Conservation (phyloP, 2,113 vertebrate genomes). For the Blennius ocellaris region DNA sequence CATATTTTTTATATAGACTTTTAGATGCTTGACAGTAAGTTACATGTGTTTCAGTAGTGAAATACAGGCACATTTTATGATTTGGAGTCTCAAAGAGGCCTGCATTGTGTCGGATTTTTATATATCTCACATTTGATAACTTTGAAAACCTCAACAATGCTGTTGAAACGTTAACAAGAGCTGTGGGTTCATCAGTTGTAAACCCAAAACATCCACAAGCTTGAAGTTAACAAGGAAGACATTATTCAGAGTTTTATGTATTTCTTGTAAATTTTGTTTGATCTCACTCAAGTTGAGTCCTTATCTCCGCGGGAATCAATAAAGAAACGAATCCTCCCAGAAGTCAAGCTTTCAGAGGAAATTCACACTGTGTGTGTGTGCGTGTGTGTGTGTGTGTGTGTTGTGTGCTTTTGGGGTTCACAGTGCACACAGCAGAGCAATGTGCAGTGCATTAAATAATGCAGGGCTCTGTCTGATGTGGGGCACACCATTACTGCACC, state of each 20-base stretch:
- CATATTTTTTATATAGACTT: too few species aligned
- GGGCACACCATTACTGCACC: conserved; percentile 59
- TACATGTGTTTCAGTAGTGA: too few species aligned
- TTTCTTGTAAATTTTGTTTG: neutral
- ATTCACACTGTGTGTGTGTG: conserved; percentile 16
- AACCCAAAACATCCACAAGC: neutral
- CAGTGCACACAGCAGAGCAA: conserved; percentile 49
- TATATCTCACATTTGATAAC: too few species aligned
- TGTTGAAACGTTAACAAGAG: neutral
- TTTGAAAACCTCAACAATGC: neutral
- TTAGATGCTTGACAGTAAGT: too few species aligned
- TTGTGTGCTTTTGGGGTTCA: conserved; percentile 46
- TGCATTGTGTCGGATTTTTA: too few species aligned
- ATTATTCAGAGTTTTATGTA: neutral
- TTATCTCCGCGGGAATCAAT: neutral
- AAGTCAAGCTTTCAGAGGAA: neutral
- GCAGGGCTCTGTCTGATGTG: conserved; percentile 63
- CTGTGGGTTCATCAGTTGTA: neutral
- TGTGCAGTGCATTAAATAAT: conserved; percentile 78
- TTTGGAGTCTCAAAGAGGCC: too few species aligned
- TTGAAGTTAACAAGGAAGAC: neutral
- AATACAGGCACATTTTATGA: too few species aligned
- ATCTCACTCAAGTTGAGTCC: neutral
- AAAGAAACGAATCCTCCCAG: neutral
- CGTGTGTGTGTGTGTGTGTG: too few species aligned